Conservation (phyloP, 2,113 vertebrate genomes). For the Myiozetetes cayanensis region DNA sequence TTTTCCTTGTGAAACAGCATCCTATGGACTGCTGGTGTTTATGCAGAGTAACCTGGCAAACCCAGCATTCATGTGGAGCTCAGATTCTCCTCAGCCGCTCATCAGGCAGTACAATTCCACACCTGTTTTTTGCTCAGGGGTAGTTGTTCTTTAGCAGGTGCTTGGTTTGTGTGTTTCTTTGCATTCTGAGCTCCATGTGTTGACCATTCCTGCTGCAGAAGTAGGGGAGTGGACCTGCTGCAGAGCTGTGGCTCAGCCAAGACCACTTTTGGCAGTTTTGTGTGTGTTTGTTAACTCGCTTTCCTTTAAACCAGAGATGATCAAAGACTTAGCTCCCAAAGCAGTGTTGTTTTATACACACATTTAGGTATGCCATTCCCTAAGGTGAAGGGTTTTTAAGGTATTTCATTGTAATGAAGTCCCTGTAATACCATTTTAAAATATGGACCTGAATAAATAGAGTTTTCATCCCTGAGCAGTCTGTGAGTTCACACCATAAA, state of each 20-base stretch:
- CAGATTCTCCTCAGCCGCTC: neutral
- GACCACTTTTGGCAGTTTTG: neutral
- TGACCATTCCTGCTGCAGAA: neutral
- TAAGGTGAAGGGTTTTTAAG: neutral
- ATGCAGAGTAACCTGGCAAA: neutral
- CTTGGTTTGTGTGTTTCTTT: neutral
- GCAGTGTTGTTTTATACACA: neutral
- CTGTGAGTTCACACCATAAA: neutral
- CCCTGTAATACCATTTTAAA: neutral
- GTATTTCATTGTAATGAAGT: slow-evolving; percentile 3
- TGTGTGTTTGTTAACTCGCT: neutral
- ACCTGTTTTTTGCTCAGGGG: neutral
- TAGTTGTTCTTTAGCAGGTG: neutral
- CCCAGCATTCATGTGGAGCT: fast-evolving
- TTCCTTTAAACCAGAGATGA: neutral
- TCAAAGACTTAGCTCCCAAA: neutral
- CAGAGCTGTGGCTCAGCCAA: slow-evolving; percentile 10
- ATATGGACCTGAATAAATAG: neutral
- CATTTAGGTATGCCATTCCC: neutral
- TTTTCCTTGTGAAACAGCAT: neutral
- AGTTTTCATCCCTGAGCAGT: neutral
- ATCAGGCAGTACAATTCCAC: fast-evolving
- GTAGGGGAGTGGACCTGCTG: neutral
- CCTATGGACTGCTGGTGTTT: neutral
- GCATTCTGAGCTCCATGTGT: neutral